phyloP scores from a whole-genome alignment of 2,888 invertebrate genomes.

The Pediacus dermestoides region DNA sequence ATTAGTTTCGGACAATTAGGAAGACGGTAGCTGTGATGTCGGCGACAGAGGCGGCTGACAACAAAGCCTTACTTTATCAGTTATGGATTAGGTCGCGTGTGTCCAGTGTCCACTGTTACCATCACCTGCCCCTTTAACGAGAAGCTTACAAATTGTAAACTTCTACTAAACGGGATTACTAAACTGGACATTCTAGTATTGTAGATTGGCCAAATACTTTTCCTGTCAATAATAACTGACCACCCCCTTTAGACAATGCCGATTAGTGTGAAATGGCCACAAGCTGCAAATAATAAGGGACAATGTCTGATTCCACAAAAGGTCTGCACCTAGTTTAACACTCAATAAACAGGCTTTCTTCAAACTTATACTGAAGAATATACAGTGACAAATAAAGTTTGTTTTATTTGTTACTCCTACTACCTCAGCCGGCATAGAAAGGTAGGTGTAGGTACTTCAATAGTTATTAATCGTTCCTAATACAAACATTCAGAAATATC shows the following conservation, averaged over 20 bases:
- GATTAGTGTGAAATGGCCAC: conserved; percentile 25
- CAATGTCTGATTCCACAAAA: background rate
- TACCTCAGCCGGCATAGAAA: no score
- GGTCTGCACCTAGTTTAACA: conserved; percentile 2
- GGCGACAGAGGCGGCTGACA: conserved; percentile 25
- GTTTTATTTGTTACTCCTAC: no score
- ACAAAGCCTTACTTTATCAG: conserved; percentile 38
- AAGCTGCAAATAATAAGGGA: conserved; percentile 6
- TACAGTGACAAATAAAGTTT: no score
- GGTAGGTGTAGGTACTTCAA: no score
- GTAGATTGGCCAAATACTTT: conserved; percentile 2
- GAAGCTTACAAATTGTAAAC: conserved; percentile 7
- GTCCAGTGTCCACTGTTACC: conserved; percentile 23
- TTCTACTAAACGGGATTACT: conserved; percentile 5
- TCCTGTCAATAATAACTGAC: conserved; percentile 9
- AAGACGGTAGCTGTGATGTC: conserved; percentile 25
- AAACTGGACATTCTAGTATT: conserved; percentile 4
- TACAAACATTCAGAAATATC: no score
- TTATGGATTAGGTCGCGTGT: conserved; percentile 42
- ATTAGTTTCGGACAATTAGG: conserved; percentile 27
- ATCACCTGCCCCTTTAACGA: conserved; percentile 18
- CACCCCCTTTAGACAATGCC: conserved; percentile 20
- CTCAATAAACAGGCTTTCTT: conserved; percentile 5
- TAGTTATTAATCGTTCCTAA: no score
- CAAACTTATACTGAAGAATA: no score